Base-by-base conservation (phyloP, 2,797 vertebrate genomes). In the Malurus splendens region DNA sequence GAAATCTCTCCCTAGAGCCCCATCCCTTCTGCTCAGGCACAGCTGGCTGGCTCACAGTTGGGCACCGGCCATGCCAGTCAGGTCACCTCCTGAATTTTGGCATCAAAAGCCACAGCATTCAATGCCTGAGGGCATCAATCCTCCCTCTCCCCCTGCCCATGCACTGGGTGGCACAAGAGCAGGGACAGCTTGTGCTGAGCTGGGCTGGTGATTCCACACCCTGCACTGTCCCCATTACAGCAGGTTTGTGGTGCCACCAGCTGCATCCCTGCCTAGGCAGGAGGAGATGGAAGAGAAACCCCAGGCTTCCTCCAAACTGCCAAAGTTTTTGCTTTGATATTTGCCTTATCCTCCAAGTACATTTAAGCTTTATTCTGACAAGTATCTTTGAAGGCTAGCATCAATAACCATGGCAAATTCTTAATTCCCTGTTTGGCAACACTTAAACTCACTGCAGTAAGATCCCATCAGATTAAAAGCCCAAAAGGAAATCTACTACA, bases 171-270 rank as follows among this genome's bases (percentile, higher is more conserved):
- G 55, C 52, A 50, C 12, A 13, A 38, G 32, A 62, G 55, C 38
- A 50, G 44, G 18, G 42, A 6, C 36, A 33, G 39, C 39, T 14
- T 12, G 38, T 18, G 22, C 59, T 5, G 51, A n/a, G 22, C 12
- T 4, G 5, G 7, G 20, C 36, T 2, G 4, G 9, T 12, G 33
- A 9, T n/a, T 14, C 22, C 4, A 0, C 4, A 67, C 4, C 2
- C 33, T 28, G 81, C 38, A 18, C 28, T 4, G 19, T 3, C 19
- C n/a, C 50, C 0, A 0, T 5, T 27, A 10, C 4, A 12, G 54
- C 27, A 6, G 36, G 28, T 24, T 38, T 7, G 8, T 18, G 12
- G 5, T 51, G 56, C 38, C 32, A 32, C 2, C 24, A 20, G 42
- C n/a, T n/a, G 41, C 27, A 20, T 9, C 24, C 8, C 9, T 2